Evolutionary conservation across 2,113 vertebrate genomes (phyloP), one percentile per base, ranked within the genome.

Genomic region (Mystacornis crossleyi): DNA sequence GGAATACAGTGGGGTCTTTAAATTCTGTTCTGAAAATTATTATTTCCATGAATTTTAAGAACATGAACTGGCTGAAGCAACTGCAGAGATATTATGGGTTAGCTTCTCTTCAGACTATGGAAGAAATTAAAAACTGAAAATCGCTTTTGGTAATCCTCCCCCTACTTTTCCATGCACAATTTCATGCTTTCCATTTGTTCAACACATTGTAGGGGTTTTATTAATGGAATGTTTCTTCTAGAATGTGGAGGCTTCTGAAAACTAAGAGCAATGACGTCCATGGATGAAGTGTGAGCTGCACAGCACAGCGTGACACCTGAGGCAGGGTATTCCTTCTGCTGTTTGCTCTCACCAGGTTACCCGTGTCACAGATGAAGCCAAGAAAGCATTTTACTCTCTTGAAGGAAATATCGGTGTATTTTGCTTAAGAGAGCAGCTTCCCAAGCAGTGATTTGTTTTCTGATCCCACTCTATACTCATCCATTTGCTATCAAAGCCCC

Each of bases 281-380:
- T 1, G 10, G 47, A 10, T 28, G 8, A 38, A 48, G 28, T 60
- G 69, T 55, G 64, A 87, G 33, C 12, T 60, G 53, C 14, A 23
- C 0, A 0, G 31, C 38, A 45, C 31, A 82, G 29, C 0, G 0
- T 36, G 50, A 18, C 20, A 15, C 15, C 38, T 64, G 33, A 48
- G 55, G 33, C 45, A 86, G 33, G 15, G 18, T 48, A 38, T 34
- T 53, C 31, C 53, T 74, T 65, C 74, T 85, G 50, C 74, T 65
- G 1, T 34, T 60, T 74, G 36, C n/a, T 80, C 23, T 66, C 38
- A 54, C 26, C 40, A 53, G 86, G 25, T 66, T 47, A 38, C 14
- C 25, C n/a, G 9, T 31, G 18, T 43, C 31, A 9, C 33, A 70
- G 71, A 21, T 10, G 12, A 66, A 81, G 18, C 26, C 74, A 73